Conservation (phyloP, 2,888 invertebrate genomes). For the Calliphora vomitoria region DNA sequence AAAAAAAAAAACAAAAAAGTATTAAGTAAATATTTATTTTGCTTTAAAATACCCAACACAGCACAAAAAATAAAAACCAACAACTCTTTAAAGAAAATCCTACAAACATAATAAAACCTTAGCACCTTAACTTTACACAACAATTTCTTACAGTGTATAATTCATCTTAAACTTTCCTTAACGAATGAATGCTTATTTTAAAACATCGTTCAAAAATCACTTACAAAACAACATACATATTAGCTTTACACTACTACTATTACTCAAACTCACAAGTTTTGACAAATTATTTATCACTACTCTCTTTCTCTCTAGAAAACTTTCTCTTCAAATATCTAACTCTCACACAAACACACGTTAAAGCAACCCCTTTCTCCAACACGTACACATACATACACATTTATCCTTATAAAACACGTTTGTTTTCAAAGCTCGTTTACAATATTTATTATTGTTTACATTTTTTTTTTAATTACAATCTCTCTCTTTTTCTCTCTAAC, state of each 20-base stretch:
- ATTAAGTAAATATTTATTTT: constrained; percentile 3
- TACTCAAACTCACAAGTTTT: not conserved
- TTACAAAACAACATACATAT: constrained; percentile 13
- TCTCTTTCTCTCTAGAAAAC: not conserved
- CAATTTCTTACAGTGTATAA: constrained; percentile 35
- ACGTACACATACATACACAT: not conserved
- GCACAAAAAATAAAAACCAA: not conserved
- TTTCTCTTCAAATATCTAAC: constrained; percentile 11
- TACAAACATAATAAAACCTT: not conserved
- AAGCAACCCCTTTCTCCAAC: not conserved
- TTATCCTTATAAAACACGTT: constrained; percentile 1
- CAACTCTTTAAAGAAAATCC: not conserved
- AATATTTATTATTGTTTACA: constrained; percentile 36
- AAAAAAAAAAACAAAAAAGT: not conserved
- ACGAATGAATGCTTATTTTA: constrained; percentile 45
- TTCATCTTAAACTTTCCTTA: constrained; percentile 3
- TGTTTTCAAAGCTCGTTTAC: constrained; percentile 33
- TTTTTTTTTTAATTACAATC: not conserved
- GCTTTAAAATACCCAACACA: not conserved
- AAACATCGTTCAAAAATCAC: not conserved
- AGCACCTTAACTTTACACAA: constrained; percentile 8
- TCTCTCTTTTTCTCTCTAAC: not conserved
- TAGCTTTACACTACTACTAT: not conserved
- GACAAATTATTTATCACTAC: not conserved
- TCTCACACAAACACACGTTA: not conserved